phyloP scores from a whole-genome alignment of 2,888 invertebrate species.

The Agrenia bidenticulata region DNA sequence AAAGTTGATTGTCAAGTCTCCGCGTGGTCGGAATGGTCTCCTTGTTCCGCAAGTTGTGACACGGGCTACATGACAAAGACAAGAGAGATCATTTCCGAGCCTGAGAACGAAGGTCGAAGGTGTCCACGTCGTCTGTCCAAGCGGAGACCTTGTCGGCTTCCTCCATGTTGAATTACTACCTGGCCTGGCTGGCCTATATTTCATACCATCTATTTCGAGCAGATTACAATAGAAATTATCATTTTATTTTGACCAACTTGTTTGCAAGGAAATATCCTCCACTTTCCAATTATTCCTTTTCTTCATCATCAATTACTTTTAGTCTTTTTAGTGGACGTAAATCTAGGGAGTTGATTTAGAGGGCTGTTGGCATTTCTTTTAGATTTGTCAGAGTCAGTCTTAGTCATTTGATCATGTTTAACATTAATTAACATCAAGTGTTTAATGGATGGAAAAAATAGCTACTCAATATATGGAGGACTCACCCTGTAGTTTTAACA shows the following conservation, averaged over 20 bases:
- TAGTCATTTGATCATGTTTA: no score
- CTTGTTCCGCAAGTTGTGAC: conserved; percentile 86
- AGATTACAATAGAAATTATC: conserved; percentile 7
- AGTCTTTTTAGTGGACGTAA: no score
- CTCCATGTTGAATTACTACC: conserved; percentile 19
- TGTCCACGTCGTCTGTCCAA: conserved; percentile 47
- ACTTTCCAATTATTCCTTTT: no score
- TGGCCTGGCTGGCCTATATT: not conserved
- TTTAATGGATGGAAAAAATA: no score
- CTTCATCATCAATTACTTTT: no score
- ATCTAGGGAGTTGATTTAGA: no score
- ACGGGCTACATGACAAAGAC: conserved; percentile 63
- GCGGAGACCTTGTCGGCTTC: conserved; percentile 34
- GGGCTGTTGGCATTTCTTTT: no score
- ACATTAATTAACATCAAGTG: no score
- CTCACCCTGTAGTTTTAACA: no score
- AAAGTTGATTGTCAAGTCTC: conserved; percentile 65
- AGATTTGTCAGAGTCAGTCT: no score
- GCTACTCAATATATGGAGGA: no score
- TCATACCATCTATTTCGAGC: not conserved
- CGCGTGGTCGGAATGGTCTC: conserved; percentile 88
- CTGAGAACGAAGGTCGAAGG: conserved; percentile 39
- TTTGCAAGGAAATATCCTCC: no score
- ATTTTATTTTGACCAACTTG: not conserved
- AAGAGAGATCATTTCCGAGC: conserved; percentile 56